These are phyloP conservation scores for Mylabris sibirica DNA, from an alignment of 2,888 invertebrate species.

Conservation along the genomic window DNA sequence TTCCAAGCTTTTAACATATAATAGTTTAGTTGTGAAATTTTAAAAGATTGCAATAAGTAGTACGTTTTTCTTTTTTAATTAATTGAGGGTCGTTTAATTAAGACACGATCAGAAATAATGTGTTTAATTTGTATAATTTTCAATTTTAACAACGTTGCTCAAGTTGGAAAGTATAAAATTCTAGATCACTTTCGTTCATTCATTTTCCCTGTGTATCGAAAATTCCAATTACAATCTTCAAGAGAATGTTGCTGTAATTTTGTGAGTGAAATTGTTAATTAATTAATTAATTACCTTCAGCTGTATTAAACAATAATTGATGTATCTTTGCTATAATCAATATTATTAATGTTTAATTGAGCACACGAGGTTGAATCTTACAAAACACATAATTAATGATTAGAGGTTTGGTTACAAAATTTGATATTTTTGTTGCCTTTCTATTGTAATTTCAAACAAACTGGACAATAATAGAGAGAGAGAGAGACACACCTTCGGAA, in stretches of 20 bases:
- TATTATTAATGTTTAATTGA: slow-evolving; percentile 2
- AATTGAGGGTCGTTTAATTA: background rate
- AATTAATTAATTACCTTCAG: background rate
- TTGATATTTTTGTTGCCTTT: background rate
- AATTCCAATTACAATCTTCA: background rate
- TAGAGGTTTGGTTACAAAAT: background rate
- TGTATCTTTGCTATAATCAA: background rate
- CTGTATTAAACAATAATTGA: too few relatives aligned
- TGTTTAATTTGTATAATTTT: background rate
- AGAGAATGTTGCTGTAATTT: background rate
- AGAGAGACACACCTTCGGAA: background rate
- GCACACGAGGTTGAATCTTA: background rate
- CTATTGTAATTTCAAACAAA: background rate
- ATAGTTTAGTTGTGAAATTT: background rate
- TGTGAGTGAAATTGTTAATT: background rate
- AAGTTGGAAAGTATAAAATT: background rate
- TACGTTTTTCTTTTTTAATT: too few relatives aligned
- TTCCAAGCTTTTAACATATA: background rate
- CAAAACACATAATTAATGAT: background rate
- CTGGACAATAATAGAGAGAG: background rate
- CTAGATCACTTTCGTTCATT: background rate
- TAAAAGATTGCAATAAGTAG: background rate
- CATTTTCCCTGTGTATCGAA: background rate
- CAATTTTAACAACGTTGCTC: background rate
- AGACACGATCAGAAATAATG: background rate